A percentile compares a stretch with the other conserved stretches of the same genome.
phyloP scores from a whole-genome alignment of 2,888 invertebrate genomes.

The Thymelicus acteon region DNA sequence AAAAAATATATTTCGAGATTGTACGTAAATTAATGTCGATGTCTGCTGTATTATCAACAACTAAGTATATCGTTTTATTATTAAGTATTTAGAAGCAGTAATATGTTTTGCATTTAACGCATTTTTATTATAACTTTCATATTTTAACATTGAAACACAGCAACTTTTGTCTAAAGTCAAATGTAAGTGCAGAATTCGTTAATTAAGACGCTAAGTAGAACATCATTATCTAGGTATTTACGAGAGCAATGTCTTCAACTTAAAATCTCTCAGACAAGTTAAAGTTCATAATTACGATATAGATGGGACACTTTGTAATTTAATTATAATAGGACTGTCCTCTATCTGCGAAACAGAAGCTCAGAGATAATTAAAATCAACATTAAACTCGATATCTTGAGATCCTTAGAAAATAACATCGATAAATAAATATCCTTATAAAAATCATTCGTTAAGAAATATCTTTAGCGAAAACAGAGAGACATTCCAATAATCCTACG shows the following conservation, averaged over 20 bases:
- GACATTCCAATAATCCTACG: conserved; percentile 67
- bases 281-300: conserved; percentile 64
- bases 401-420: conserved; percentile 27
- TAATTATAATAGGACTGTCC: conserved; percentile 34
- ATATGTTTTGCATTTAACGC: too few relatives aligned
- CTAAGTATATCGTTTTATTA: too few relatives aligned
- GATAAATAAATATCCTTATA: conserved; percentile 13
- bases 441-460: conserved; percentile 6
- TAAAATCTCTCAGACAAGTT: conserved; percentile 51
- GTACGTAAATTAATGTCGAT: too few relatives aligned
- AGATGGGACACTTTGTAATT: conserved; percentile 48
- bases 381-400: conserved; percentile 7
- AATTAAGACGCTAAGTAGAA: conserved; percentile 48
- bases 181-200: conserved; percentile 49
- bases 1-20: too few relatives aligned
- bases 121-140: too few relatives aligned
- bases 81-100: too few relatives aligned
- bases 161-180: not conserved
- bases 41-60: too few relatives aligned
- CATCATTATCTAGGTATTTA: conserved; percentile 57
- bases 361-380: conserved; percentile 24
- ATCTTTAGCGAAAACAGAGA: conserved; percentile 26
- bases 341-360: conserved; percentile 32
- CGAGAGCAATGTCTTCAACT: conserved; percentile 54
- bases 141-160: too few relatives aligned